Conservation (phyloP, 2,113 vertebrate species). For the Nettapus auritus region DNA sequence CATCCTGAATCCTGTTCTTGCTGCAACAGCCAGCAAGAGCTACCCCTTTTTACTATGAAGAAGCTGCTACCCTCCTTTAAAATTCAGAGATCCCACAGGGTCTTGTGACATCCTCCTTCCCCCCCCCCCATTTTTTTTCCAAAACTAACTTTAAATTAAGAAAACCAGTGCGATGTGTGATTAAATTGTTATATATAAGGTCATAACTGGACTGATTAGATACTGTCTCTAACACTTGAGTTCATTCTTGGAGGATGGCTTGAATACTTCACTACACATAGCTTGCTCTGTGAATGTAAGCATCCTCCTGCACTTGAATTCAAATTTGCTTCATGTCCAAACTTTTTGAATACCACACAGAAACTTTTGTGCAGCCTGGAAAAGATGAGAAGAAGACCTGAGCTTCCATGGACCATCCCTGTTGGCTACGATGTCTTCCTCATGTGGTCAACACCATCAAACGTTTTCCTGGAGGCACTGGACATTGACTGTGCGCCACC, state of each 20-base stretch:
- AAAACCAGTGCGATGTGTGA: background rate
- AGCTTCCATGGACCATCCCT: background rate
- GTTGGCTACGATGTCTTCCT: rapidly evolving
- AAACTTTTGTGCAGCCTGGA: background rate
- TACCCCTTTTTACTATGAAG: background rate
- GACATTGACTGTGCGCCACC: background rate
- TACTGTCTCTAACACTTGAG: background rate
- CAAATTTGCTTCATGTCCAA: background rate
- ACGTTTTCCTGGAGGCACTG: background rate
- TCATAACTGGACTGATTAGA: background rate
- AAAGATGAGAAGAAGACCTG: background rate
- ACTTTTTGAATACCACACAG: background rate
- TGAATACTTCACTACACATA: background rate
- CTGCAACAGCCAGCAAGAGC: background rate
- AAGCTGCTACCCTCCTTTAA: background rate
- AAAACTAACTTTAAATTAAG: background rate
- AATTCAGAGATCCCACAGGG: background rate
- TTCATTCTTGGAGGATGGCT: background rate
- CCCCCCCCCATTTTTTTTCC: rapidly evolving
- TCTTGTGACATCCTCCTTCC: no score
- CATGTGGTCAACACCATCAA: background rate
- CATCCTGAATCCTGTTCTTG: background rate
- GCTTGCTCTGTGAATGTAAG: background rate
- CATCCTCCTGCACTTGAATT: background rate
- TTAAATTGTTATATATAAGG: background rate